Base-by-base conservation (phyloP, 2,797 vertebrate species). In the Diplodus puntazzo region DNA sequence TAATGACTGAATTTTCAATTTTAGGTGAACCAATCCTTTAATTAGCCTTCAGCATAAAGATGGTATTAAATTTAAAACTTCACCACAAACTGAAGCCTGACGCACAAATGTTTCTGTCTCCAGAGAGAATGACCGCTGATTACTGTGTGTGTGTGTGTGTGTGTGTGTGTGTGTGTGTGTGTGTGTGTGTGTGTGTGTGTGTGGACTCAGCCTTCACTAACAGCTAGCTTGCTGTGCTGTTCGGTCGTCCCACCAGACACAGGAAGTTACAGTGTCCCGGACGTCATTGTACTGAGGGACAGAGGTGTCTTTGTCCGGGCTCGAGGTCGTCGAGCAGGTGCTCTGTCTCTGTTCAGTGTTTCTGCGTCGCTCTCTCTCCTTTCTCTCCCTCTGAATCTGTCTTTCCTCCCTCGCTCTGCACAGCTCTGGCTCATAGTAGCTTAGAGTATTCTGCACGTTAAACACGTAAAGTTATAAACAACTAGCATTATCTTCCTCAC, bases 271-370 rank as follows among this genome's bases (percentile, higher is more conserved):
- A 90, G 87, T 89, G 87, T 90, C 86, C 87, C 70, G 78, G 88
- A 73, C 80, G 75, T 80, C 89, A 91, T 93, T 94, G 91, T 94
- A 85, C 75, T 75, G 86, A 9, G 61, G 89, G 92, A 95, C 94
- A 95, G 94, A 93, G 87, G 83, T 91, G 87, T 85, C 94, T 95
- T 96, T 95, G 94, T 95, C 82, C 75, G 81, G 77, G 81, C 85
- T 59, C 39, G 86, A 88, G 82, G 89, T 87, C 52, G 79, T 84
- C 54, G 90, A 94, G 91, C 95, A 95, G 95, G 94, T 95, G 94
- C 92, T 87, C 84, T 59, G 72, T 87, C 81, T 79, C 80, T 83
- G 79, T 85, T 82, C 84, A 27, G 70, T 86, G 77, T 73, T 80
- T 77, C 80, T 87, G 78, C 17, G 63, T 69, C 80, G 21, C 82